Percentiles rank a stretch among this genome's conserved stretches.
Conservation (phyloP, 1,140 invertebrate genomes). For the Diorhabda sublineata region DNA sequence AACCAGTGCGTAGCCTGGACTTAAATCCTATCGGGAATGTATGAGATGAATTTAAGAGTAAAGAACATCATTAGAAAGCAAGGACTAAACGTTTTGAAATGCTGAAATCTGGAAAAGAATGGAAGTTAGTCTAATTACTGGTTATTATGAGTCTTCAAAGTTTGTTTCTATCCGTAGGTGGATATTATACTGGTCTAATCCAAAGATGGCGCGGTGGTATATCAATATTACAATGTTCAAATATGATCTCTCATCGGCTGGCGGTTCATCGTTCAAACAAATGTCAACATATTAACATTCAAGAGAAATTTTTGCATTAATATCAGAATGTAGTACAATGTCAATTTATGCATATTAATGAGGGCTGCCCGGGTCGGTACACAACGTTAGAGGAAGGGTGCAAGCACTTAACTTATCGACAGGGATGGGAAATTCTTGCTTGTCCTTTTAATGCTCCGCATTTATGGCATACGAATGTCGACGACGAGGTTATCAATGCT, state of each 20-base stretch:
- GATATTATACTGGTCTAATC: neutral
- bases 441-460: neutral
- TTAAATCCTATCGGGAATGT: too few species aligned
- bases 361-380: slow-evolving; percentile 11
- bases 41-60: too few species aligned
- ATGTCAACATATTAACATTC: slow-evolving; percentile 34
- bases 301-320: slow-evolving; percentile 33
- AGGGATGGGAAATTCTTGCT: neutral
- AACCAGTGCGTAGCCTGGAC: too few species aligned
- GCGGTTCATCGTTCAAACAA: slow-evolving; percentile 14
- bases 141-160: too few species aligned
- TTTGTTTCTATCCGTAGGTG: too few species aligned
- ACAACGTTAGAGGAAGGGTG: slow-evolving; percentile 16
- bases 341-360: slow-evolving; percentile 36
- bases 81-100: too few species aligned
- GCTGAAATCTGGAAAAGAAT: too few species aligned
- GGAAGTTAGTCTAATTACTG: too few species aligned
- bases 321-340: slow-evolving; percentile 28
- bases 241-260: slow-evolving; percentile 17
- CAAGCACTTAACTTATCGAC: slow-evolving; percentile 15
- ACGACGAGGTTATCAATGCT: neutral
- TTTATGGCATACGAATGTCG: neutral
- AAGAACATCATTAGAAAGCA: too few species aligned
- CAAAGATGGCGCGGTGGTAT: slow-evolving; percentile 12
- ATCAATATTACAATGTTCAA: slow-evolving; percentile 29